A percentile compares a stretch with the other conserved stretches of the same genome.
These are phyloP conservation scores for Naja naja DNA, from an alignment of 2,113 vertebrate species.

Conservation along the genomic window DNA sequence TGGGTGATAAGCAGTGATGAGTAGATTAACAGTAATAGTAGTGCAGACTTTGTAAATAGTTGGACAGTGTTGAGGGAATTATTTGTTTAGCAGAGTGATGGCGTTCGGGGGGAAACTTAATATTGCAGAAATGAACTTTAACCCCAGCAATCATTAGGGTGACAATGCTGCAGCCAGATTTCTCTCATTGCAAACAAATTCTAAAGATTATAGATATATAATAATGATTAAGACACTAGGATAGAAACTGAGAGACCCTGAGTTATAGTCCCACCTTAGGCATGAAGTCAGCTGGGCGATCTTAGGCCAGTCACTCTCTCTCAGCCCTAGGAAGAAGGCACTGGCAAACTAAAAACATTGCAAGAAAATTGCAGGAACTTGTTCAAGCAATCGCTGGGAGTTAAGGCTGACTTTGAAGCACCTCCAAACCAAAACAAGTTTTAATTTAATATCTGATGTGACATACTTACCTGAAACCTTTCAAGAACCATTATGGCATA, in stretches of 20 bases:
- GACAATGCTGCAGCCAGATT: neutral
- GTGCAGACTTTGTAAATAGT: too few relatives aligned
- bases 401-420: neutral
- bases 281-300: neutral
- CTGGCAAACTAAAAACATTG: neutral
- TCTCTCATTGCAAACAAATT: neutral
- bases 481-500: neutral
- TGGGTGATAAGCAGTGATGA: too few relatives aligned
- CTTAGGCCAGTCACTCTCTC: neutral
- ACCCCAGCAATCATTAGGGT: neutral
- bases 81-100: too few relatives aligned
- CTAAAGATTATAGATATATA: neutral
- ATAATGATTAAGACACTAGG: neutral
- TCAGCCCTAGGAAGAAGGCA: neutral
- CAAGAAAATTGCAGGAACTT: neutral
- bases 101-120: neutral
- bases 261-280: neutral
- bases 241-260: neutral
- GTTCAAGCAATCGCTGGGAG: neutral
- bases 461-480: neutral
- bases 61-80: too few relatives aligned
- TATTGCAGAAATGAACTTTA: neutral
- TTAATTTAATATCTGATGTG: neutral
- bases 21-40: too few relatives aligned
- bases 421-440: neutral